These are phyloP conservation scores for Etheostoma spectabile DNA, from an alignment of 2,113 vertebrate species.

Conservation along the genomic window DNA sequence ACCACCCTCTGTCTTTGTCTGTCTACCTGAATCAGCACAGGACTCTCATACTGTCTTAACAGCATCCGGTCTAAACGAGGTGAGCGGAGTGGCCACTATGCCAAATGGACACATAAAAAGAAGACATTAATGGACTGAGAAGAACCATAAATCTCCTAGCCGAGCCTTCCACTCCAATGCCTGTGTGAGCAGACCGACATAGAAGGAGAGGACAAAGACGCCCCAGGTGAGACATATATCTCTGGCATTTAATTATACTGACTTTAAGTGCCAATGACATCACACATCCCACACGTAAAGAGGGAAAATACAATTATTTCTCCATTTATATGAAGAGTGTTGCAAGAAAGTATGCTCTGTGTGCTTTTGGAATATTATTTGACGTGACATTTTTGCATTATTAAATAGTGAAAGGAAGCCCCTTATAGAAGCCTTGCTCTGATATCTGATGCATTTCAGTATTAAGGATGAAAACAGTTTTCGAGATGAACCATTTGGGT, in stretches of 20 bases:
- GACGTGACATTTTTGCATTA: conserved; percentile 20
- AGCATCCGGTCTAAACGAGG: conserved; percentile 58
- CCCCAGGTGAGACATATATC: conserved; percentile 63
- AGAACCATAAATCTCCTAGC: conserved; percentile 68
- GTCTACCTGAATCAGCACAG: conserved; percentile 50
- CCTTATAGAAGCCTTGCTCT: not conserved
- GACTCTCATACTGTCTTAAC: conserved; percentile 45
- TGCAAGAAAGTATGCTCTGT: conserved; percentile 8
- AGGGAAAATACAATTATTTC: conserved; percentile 67
- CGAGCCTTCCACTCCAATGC: conserved; percentile 28
- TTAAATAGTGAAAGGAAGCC: conserved; percentile 6
- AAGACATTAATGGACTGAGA: conserved; percentile 76
- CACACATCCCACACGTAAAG: conserved; percentile 42
- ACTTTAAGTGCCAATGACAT: conserved; percentile 70
- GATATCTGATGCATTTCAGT: not conserved
- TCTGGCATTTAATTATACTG: conserved; percentile 65
- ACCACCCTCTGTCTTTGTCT: not conserved
- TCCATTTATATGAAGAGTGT: conserved; percentile 48
- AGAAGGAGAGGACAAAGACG: conserved; percentile 41
- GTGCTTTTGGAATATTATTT: conserved; percentile 24
- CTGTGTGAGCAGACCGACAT: conserved; percentile 31
- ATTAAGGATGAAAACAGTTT: not conserved
- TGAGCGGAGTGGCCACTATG: conserved; percentile 65
- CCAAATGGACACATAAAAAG: conserved; percentile 79
- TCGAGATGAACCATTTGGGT: not conserved